Base-by-base conservation (phyloP, 2,113 vertebrate genomes). In the Athene noctua region DNA sequence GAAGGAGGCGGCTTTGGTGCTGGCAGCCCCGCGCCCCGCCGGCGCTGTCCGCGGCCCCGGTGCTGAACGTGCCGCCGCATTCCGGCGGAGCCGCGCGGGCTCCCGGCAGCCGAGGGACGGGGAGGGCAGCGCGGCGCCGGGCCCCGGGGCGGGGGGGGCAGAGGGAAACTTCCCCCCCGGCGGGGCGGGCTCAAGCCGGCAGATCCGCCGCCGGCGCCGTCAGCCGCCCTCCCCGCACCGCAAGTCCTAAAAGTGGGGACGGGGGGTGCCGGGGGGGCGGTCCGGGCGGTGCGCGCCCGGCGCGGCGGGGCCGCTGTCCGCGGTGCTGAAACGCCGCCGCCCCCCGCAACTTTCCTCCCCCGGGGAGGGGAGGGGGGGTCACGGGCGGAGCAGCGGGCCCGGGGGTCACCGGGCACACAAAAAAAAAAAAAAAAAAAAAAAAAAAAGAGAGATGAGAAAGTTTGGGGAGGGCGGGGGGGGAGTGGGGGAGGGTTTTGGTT, bases 301-400 rank as follows among this genome's bases (percentile, higher is more conserved):
- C 68, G 49, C 34, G 26, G 34, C 27, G 25, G 3, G 97, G 98
- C 98, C 98, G 98, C 99, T 99, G 98, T 97, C 98, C 98, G 94
- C 95, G 98, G 98, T 99, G 98, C 99, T 99, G 98, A 98, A 98
- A 88, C 10, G 80, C 40, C 83, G 44, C 74, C 42, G 30, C 66
- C 42, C 80, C 72, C 86, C 26, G 58, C 54, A 95, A 91, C 84
- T 93, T 91, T 61, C 73, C 72, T 49, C n/a, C 7, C 15, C 27
- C 27, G 42, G n/a, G 18, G n/a, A 38, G n/a, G 18, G 27, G 46
- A 10, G 27, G 61, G 26, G 36, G 46, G 36, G 65, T 68, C 62
- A 26, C 52, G 22, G 55, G 38, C 65, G 71, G 14, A 51, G 62
- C 88, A 15, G 54, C 42, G 32, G 44, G 34, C 74, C 59, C 54